These are phyloP conservation scores for Mormyrops boulengeri DNA, from an alignment of 2,797 vertebrate genomes.

Conservation along the genomic window DNA sequence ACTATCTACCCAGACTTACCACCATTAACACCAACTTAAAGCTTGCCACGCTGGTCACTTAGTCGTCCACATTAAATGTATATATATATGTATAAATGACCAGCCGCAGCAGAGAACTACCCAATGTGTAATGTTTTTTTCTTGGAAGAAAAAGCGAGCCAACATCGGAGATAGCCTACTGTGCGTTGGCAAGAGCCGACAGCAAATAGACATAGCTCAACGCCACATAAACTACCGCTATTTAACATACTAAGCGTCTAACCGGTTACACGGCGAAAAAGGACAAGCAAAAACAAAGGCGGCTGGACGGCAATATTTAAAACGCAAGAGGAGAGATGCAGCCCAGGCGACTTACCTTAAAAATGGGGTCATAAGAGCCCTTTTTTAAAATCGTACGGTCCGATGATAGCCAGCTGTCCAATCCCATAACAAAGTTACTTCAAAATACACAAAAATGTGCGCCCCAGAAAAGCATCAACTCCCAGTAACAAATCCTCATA, in stretches of 20 bases:
- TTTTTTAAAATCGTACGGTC: neutral
- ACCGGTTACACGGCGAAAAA: neutral
- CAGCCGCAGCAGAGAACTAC: neutral
- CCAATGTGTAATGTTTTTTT: neutral
- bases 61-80: neutral
- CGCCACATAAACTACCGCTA: neutral
- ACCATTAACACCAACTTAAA: neutral
- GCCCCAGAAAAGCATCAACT: neutral
- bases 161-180: neutral
- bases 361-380: neutral
- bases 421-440: neutral
- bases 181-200: neutral
- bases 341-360: neutral
- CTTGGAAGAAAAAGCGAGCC: neutral
- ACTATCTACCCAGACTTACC: neutral
- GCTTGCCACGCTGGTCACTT: neutral
- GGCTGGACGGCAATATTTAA: neutral
- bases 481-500: neutral
- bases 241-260: neutral
- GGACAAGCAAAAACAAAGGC: neutral
- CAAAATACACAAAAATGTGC: neutral
- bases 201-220: neutral
- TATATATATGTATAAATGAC: neutral
- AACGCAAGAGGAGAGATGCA: neutral
- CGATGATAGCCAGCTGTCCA: neutral